Conservation (phyloP, 2,113 vertebrate genomes). For the Rhea americana region DNA sequence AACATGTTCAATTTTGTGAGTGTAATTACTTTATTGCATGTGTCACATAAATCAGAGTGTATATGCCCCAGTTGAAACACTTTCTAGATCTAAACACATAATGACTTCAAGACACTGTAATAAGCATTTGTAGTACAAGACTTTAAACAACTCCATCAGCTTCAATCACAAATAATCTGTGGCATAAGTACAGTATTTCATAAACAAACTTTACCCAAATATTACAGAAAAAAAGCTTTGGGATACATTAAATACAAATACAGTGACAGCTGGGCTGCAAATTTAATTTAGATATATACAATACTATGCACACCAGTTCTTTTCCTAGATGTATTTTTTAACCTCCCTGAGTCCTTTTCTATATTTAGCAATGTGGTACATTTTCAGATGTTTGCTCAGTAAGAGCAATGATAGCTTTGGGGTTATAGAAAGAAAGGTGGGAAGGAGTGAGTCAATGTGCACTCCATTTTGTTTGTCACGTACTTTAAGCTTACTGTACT, state of each 20-base stretch:
- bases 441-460: background rate
- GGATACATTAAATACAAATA: slow-evolving; percentile 47
- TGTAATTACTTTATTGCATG: background rate
- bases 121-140: slow-evolving; percentile 32
- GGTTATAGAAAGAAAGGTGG: background rate
- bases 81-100: slow-evolving; percentile 38
- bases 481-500: slow-evolving; percentile 69
- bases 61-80: slow-evolving; percentile 6
- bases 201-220: slow-evolving; percentile 53
- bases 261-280: slow-evolving; percentile 34
- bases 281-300: slow-evolving; percentile 43
- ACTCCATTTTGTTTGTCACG: background rate
- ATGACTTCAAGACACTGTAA: slow-evolving; percentile 18
- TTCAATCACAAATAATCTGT: slow-evolving; percentile 54
- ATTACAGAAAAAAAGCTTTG: slow-evolving; percentile 55
- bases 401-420: background rate
- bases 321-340: background rate
- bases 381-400: background rate
- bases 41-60: background rate
- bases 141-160: slow-evolving; percentile 41
- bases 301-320: background rate
- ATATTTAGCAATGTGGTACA: background rate
- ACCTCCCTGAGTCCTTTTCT: slow-evolving; percentile 77
- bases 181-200: slow-evolving; percentile 55
- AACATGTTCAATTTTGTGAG: background rate